These are phyloP conservation scores for Herpetotheres cachinnans DNA, from an alignment of 2,113 vertebrate genomes.

Conservation along the genomic window DNA sequence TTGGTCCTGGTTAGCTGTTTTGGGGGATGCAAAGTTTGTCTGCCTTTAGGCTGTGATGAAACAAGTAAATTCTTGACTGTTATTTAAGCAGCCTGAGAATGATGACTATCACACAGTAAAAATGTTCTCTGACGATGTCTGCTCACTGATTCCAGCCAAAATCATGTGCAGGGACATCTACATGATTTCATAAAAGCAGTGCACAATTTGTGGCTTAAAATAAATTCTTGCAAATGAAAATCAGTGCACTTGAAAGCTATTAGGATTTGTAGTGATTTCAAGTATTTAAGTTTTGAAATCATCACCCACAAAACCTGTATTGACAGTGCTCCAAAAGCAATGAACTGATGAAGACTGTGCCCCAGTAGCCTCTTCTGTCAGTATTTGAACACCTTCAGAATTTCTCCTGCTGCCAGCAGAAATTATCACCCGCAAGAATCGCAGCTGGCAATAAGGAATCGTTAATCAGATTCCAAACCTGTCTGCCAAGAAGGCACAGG, in stretches of 20 bases:
- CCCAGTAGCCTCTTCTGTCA: background rate
- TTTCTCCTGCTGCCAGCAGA: conserved; percentile 1
- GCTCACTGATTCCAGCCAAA: conserved; percentile 6
- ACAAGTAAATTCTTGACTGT: background rate
- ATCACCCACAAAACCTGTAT: conserved; percentile 11
- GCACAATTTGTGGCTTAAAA: conserved; percentile 25
- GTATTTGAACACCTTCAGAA: conserved; percentile 5
- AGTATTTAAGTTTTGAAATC: conserved; percentile 44
- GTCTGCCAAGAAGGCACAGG: background rate
- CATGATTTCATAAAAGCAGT: background rate
- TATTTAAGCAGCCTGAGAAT: background rate
- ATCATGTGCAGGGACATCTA: background rate
- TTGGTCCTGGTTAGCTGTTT: background rate
- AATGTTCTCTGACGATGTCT: background rate
- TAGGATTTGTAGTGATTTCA: conserved; percentile 29
- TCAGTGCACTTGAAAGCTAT: conserved; percentile 1
- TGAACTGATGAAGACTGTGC: background rate
- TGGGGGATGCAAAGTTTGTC: background rate
- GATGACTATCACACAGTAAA: background rate
- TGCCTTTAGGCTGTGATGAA: background rate
- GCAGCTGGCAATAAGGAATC: background rate
- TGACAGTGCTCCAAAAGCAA: background rate
- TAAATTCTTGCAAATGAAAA: conserved; percentile 37
- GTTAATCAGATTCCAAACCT: background rate
- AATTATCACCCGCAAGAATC: background rate